Evolutionary conservation across 2,797 vertebrate genomes (phyloP), one percentile per base, ranked within the genome.

Genomic region (Chiroxiphia lanceolata): DNA sequence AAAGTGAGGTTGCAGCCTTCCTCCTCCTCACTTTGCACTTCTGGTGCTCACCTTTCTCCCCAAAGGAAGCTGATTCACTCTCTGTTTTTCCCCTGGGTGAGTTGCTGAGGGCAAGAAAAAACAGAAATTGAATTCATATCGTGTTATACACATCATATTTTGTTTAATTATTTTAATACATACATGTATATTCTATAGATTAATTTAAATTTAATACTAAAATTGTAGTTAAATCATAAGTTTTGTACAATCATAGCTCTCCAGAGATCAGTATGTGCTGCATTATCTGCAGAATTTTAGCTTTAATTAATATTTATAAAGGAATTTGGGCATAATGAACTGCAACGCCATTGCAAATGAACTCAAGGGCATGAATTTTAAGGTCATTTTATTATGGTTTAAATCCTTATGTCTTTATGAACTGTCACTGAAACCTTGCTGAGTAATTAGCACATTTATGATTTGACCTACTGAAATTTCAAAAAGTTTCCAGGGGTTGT

Each of bases 231-330:
- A 40, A 72, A 40, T 75, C 19, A 25, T 56, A 33, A 42, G 9
- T 42, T n/a, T 71, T 15, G 21, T 40, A 64, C 14, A 68, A 47
- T 22, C 12, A 12, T 15, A 94, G 10, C 17, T 81, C 34, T 81
- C 57, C 61, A 89, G 77, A 87, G 27, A 31, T 87, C 57, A 77
- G 27, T n/a, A 69, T 48, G 17, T 36, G 22, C 23, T 86, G 64
- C 19, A 47, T 51, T 77, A 47, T 86, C 65, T 87, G 45, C 31
- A 68, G 17, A 64, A 48, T 56, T 93, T 93, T 64, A 56, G 17
- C 21, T 84, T 81, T 72, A 40, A 68, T 94, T 78, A 87, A 45
- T 92, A 69, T 95, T 89, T 88, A 86, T 74, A 51, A 86, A 65
- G 51, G 14, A 86, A 19, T 83, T 67, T 33, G 10, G 20, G 7